Conservation (phyloP, 2,888 invertebrate genomes). For the Drosophila acutilabella region DNA sequence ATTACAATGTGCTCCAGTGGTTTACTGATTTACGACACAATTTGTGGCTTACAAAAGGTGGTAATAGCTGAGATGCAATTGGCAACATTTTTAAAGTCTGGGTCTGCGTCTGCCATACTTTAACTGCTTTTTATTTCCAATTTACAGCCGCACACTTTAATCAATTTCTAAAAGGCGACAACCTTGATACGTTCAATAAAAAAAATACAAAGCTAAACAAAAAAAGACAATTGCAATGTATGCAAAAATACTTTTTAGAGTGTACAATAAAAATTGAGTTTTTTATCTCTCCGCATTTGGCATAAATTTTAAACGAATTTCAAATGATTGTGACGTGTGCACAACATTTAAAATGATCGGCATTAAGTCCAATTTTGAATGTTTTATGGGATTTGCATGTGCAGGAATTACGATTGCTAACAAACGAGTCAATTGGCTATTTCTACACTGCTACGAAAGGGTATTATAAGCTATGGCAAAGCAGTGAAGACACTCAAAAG, state of each 20-base stretch:
- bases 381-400: slow-evolving; percentile 61
- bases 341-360: slow-evolving; percentile 46
- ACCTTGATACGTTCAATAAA: slow-evolving; percentile 42
- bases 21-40: slow-evolving; percentile 25
- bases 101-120: slow-evolving; percentile 4
- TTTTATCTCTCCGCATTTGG: slow-evolving; percentile 17
- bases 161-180: slow-evolving; percentile 34
- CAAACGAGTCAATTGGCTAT: slow-evolving; percentile 4
- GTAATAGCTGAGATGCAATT: slow-evolving; percentile 11
- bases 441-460: background rate
- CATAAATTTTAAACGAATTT: slow-evolving; percentile 30
- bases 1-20: slow-evolving; percentile 9
- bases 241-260: slow-evolving; percentile 46
- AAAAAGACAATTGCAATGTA: slow-evolving; percentile 45
- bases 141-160: slow-evolving; percentile 7
- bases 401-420: slow-evolving; percentile 51
- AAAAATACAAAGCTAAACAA: slow-evolving; percentile 6
- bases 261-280: slow-evolving; percentile 20
- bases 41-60: slow-evolving; percentile 23
- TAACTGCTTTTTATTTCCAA: slow-evolving; percentile 10
- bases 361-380: slow-evolving; percentile 41
- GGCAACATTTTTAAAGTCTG: slow-evolving; percentile 7
- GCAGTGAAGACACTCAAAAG: too few species aligned
- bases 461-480: background rate
- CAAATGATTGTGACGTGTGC: slow-evolving; percentile 46